These are phyloP conservation scores for Todiramphus chloris DNA, from an alignment of 2,113 vertebrate genomes.

Conservation along the genomic window DNA sequence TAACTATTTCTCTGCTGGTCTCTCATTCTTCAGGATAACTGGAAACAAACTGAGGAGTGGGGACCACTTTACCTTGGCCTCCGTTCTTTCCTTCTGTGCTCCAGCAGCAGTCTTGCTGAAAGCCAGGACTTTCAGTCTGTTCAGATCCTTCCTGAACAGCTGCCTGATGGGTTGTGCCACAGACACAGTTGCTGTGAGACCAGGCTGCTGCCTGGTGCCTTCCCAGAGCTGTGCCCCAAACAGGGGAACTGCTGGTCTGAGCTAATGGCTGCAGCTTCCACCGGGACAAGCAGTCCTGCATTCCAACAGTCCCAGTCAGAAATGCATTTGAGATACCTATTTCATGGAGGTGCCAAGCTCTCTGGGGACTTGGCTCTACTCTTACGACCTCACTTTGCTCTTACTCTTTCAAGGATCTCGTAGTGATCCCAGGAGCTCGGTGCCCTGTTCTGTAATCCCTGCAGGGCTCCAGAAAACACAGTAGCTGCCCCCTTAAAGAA, in stretches of 20 bases:
- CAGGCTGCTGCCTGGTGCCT: neutral
- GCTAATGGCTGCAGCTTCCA: neutral
- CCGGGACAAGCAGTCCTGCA: neutral
- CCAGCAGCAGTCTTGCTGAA: neutral
- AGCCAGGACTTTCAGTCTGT: neutral
- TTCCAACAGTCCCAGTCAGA: neutral
- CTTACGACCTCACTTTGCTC: neutral
- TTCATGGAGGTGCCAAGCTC: neutral
- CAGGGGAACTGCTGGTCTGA: neutral
- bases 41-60: neutral
- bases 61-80: neutral
- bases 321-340: neutral
- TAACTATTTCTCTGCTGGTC: neutral
- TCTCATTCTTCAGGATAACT: neutral
- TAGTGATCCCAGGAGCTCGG: accelerated
- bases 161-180: neutral
- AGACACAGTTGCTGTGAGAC: neutral
- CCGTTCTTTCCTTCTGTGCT: neutral
- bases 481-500: neutral
- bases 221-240: neutral
- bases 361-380: neutral
- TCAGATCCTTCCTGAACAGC: neutral
- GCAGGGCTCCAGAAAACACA: neutral
- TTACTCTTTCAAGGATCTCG: neutral
- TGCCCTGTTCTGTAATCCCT: neutral